phyloP scores from a whole-genome alignment of 64 coral and sea anemone genomes.

The Hydrozoanthus tunicans region DNA sequence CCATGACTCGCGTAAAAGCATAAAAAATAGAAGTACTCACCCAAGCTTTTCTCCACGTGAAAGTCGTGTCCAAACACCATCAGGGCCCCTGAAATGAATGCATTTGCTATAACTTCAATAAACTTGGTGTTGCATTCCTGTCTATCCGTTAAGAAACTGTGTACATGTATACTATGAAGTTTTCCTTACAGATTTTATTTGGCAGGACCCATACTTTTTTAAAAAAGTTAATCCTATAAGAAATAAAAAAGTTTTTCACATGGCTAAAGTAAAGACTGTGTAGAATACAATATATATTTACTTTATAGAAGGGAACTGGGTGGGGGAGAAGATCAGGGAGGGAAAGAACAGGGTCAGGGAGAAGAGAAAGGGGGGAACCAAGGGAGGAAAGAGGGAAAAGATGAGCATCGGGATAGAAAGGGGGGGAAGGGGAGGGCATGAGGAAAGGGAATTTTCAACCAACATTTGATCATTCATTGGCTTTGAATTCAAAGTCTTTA shows the following conservation, averaged over 20 bases:
- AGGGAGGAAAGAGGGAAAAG: too few relatives aligned
- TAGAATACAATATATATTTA: too few relatives aligned
- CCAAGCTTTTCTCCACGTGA: slow-evolving; percentile 93
- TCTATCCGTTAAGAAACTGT: background rate
- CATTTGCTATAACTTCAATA: slow-evolving; percentile 1
- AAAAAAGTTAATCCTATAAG: background rate
- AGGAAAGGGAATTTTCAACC: too few relatives aligned
- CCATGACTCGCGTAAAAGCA: background rate
- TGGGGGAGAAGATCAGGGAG: too few relatives aligned
- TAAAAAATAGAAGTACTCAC: slow-evolving; percentile 26
- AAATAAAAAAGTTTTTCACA: background rate
- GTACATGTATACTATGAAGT: slow-evolving; percentile 14
- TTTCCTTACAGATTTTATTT: slow-evolving; percentile 22
- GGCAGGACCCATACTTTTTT: background rate
- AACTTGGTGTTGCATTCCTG: slow-evolving; percentile 4
- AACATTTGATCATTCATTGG: too few relatives aligned
- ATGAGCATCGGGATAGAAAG: too few relatives aligned
- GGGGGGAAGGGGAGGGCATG: too few relatives aligned
- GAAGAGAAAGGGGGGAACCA: too few relatives aligned
- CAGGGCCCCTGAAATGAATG: slow-evolving; percentile 77
- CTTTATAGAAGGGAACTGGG: too few relatives aligned
- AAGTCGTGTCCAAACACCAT: slow-evolving; percentile 93
- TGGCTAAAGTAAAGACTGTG: background rate
- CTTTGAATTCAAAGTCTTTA: too few relatives aligned
- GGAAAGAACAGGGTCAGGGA: too few relatives aligned